These are phyloP conservation scores for Ondatra zibethicus DNA, from an alignment of 2,113 vertebrate species.

Conservation along the genomic window DNA sequence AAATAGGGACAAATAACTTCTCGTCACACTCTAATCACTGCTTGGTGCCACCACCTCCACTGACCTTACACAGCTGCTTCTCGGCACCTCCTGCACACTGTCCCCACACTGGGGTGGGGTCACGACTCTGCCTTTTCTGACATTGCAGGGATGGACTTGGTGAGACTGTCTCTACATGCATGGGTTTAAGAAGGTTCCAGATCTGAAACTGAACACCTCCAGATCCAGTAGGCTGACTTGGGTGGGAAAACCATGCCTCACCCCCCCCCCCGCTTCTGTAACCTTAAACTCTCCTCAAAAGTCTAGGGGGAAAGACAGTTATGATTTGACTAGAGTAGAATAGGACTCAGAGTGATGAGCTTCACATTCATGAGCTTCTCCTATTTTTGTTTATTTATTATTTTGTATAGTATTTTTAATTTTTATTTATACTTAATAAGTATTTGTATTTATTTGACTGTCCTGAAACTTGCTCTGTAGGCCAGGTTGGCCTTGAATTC, in stretches of 20 bases:
- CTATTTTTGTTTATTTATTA: neutral
- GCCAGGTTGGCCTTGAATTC: no score
- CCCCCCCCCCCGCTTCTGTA: neutral
- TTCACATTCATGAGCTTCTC: neutral
- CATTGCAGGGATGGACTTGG: no score
- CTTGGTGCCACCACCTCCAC: neutral
- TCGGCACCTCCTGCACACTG: neutral
- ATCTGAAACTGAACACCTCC: neutral
- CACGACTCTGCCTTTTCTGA: neutral
- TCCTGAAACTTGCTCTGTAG: no score
- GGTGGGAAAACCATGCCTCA: neutral
- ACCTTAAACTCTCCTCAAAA: neutral
- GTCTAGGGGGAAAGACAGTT: neutral
- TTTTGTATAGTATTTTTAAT: neutral
- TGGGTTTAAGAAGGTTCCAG: neutral
- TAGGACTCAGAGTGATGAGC: neutral
- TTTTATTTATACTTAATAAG: no score
- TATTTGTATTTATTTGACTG: neutral
- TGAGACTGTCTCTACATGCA: neutral
- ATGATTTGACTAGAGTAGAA: neutral
- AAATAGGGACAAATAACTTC: neutral
- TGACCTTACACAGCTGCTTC: neutral
- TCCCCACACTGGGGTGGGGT: neutral
- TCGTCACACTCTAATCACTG: no score
- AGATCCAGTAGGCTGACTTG: neutral